Evolutionary conservation across 64 coral and sea anemone genomes (phyloP).

Genomic region (Acropora tenuis): DNA sequence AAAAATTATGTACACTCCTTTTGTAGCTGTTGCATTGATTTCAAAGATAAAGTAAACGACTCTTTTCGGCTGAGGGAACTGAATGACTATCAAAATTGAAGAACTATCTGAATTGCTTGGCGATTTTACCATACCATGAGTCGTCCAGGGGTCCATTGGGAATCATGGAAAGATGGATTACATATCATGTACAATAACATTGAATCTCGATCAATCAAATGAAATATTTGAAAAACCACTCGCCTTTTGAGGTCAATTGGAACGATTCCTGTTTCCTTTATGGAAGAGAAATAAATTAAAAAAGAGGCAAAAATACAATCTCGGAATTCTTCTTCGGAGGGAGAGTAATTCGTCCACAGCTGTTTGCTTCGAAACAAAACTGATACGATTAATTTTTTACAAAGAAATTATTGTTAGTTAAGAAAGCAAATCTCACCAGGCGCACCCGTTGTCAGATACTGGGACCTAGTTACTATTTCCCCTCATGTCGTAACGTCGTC

Average conservation of each 20-base stretch:
- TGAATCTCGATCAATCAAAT: neutral
- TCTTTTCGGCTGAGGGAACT: too few relatives aligned
- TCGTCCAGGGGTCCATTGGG: too few relatives aligned
- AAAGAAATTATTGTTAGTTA: constrained; percentile 10
- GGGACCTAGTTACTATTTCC: neutral
- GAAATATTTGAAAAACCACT: neutral
- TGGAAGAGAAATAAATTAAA: neutral
- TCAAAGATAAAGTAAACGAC: too few relatives aligned
- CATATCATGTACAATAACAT: too few relatives aligned
- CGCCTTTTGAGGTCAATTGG: neutral
- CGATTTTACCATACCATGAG: too few relatives aligned
- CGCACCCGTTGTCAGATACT: neutral
- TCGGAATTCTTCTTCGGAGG: neutral
- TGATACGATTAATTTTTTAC: neutral
- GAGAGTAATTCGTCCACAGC: neutral
- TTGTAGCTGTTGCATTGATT: too few relatives aligned
- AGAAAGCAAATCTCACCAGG: constrained; percentile 43
- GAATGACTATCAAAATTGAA: too few relatives aligned
- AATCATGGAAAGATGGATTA: too few relatives aligned
- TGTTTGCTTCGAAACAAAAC: neutral
- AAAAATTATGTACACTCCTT: too few relatives aligned
- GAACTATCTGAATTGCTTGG: too few relatives aligned
- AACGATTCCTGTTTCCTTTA: neutral
- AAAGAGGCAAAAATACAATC: neutral
- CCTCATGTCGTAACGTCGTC: neutral